Conservation (phyloP, 2,888 invertebrate species). For the Luperina nickerlii region DNA sequence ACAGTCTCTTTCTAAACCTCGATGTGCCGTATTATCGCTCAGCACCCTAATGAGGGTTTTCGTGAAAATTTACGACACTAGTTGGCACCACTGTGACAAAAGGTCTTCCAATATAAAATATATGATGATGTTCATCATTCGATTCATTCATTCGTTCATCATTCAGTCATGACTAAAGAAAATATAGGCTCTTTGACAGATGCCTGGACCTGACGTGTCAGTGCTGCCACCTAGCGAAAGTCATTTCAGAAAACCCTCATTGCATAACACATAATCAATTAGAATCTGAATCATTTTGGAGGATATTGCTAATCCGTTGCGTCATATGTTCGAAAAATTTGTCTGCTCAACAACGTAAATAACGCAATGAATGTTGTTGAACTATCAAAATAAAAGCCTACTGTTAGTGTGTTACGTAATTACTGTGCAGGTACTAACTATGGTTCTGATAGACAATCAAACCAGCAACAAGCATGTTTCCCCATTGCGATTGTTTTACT, state of each 20-base stretch:
- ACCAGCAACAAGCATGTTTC: conserved; percentile 15
- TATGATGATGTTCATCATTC: too few relatives aligned
- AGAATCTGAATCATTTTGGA: background rate
- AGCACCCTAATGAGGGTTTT: background rate
- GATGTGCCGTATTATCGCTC: background rate
- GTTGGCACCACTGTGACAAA: too few relatives aligned
- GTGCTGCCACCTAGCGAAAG: too few relatives aligned
- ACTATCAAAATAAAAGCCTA: background rate
- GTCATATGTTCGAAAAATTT: background rate
- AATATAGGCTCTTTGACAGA: too few relatives aligned
- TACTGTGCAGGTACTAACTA: background rate
- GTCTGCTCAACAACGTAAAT: background rate
- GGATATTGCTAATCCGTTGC: background rate
- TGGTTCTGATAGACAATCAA: conserved; percentile 25
- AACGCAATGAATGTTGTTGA: background rate
- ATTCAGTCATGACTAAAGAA: too few relatives aligned
- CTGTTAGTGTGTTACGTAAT: background rate
- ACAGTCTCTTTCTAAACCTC: background rate
- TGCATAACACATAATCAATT: background rate
- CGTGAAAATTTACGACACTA: too few relatives aligned
- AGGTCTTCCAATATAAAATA: too few relatives aligned
- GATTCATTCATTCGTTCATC: too few relatives aligned
- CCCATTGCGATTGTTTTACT: conserved; percentile 40
- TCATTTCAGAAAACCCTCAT: background rate
- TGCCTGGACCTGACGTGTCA: too few relatives aligned